Conservation (phyloP, 2,797 vertebrate species). For the Nasua narica region DNA sequence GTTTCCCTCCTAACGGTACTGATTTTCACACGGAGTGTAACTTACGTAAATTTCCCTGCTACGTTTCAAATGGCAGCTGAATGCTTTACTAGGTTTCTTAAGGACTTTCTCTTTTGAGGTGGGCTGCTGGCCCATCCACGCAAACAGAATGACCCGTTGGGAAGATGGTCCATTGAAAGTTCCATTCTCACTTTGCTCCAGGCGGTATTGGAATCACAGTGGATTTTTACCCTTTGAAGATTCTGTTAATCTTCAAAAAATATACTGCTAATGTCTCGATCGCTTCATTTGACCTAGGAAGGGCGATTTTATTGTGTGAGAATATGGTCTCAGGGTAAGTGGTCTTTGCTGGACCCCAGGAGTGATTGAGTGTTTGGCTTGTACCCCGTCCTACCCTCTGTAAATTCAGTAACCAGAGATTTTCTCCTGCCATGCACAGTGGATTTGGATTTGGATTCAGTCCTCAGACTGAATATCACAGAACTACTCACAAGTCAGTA, state of each 20-base stretch:
- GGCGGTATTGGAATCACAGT: background rate
- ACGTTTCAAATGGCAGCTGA: constrained; percentile 6
- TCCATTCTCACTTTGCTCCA: background rate
- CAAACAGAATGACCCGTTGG: background rate
- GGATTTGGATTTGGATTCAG: background rate
- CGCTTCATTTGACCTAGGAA: constrained; percentile 15
- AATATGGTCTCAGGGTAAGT: background rate
- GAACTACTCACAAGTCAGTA: background rate
- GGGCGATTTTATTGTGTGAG: background rate
- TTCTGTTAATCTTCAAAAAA: background rate
- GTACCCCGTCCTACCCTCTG: background rate
- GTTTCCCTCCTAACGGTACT: background rate
- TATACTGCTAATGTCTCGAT: background rate
- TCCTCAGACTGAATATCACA: background rate
- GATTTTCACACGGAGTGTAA: background rate
- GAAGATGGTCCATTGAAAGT: constrained; percentile 6
- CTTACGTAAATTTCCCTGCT: background rate
- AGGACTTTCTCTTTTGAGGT: background rate
- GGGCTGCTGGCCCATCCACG: background rate
- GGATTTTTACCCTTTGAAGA: constrained; percentile 34
- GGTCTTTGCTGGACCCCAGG: background rate
- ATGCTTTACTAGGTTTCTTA: constrained; percentile 13
- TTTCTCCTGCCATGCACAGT: background rate
- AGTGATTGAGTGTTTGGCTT: background rate
- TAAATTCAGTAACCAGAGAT: background rate